Evolutionary conservation across 2,797 vertebrate species (phyloP).

Genomic region (Sebastes oblongus): DNA sequence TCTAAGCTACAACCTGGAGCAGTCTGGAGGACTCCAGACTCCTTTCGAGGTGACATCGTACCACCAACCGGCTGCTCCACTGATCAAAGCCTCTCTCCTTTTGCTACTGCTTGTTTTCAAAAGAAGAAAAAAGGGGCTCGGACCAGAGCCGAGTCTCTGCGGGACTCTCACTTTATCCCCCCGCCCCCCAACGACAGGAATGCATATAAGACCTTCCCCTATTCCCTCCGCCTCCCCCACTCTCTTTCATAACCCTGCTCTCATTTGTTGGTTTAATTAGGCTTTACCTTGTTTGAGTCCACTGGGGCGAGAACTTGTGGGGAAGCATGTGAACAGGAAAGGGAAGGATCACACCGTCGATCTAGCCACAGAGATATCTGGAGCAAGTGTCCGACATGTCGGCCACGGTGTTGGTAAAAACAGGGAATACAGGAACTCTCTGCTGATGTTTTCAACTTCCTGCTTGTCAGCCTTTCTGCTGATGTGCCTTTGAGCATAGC

Average conservation of each 20-base stretch:
- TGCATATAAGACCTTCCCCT: conserved; percentile 38
- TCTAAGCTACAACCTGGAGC: not conserved
- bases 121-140: not conserved
- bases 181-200: conserved; percentile 24
- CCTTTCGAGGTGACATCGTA: not conserved
- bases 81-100: conserved; percentile 7
- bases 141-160: not conserved
- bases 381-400: not conserved
- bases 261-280: conserved; percentile 52
- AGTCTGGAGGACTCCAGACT: not conserved
- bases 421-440: not conserved
- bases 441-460: not conserved
- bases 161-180: not conserved
- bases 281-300: conserved; percentile 57
- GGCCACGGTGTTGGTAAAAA: not conserved
- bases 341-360: not conserved
- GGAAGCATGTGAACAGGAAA: conserved; percentile 25
- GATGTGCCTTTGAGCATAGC: not conserved
- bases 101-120: not conserved
- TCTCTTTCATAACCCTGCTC: conserved; percentile 51
- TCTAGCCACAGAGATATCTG: conserved; percentile 9
- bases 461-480: not conserved
- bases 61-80: not conserved
- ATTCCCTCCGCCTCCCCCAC: not conserved
- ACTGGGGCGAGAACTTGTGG: conserved; percentile 52